Conservation (phyloP, 2,888 invertebrate species). For the Neoitamus cyanurus region DNA sequence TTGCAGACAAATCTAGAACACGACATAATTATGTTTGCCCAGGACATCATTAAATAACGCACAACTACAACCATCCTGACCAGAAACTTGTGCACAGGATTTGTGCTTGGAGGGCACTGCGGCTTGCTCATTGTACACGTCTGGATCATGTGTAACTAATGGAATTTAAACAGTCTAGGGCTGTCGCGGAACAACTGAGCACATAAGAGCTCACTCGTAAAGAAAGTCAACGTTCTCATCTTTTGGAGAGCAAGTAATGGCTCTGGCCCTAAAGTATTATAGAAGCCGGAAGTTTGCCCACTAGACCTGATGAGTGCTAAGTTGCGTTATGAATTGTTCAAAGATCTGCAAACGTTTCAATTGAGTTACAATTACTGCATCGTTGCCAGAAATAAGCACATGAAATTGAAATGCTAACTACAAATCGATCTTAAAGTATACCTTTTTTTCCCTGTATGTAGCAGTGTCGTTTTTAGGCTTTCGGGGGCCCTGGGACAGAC, state of each 20-base stretch:
- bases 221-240: neutral
- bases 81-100: slow-evolving; percentile 22
- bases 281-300: neutral
- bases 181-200: neutral
- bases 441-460: too few relatives aligned
- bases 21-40: slow-evolving; percentile 20
- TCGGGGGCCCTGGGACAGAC: too few relatives aligned
- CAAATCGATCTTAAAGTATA: too few relatives aligned
- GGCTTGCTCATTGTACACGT: slow-evolving; percentile 24
- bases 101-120: slow-evolving; percentile 6
- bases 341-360: neutral
- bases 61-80: slow-evolving; percentile 12
- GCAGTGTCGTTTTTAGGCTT: too few relatives aligned
- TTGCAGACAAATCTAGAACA: neutral
- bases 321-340: neutral
- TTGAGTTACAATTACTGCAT: neutral
- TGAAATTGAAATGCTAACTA: neutral
- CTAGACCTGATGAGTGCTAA: neutral
- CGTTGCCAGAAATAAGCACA: too few relatives aligned
- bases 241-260: neutral
- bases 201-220: neutral
- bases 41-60: slow-evolving; percentile 20
- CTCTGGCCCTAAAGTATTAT: neutral
- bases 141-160: slow-evolving; percentile 29
- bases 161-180: neutral